Base-by-base conservation (phyloP, 1,140 invertebrate genomes). In the Neodiprion virginianus region DNA sequence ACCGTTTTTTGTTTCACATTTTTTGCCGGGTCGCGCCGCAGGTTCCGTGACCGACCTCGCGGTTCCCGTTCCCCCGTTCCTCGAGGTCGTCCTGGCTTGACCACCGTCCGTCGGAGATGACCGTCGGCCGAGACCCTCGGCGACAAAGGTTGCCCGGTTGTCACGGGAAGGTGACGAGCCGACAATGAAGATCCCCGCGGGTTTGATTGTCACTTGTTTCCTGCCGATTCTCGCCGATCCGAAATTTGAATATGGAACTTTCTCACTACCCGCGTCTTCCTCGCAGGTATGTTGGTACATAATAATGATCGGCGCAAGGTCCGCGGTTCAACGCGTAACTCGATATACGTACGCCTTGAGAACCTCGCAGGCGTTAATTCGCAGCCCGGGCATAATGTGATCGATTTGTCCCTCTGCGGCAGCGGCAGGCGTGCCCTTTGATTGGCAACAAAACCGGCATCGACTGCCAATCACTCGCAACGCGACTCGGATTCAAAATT, bases 171-270 rank as follows among this genome's bases (percentile, higher is more conserved):
- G 74, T 81, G 86, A 85, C 84, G 77, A 78, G 78, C 17, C 72
- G 67, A 88, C 87, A 87, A 88, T 84, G 71, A 65, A 81, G 75
- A 82, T 80, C 72, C 80, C 81, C 81, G 72, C 78, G 77, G 79
- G 79, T 79, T 80, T 84, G 85, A 88, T 87, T 88, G 85, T 88
- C 85, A 86, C 84, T 86, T 85, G 85, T 87, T 86, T 85, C 85
- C 82, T 84, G 82, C 76, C 80, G 67, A 81, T 81, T 80, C 77
- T 77, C 74, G 40, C 70, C 48, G 68, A 61, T 61, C n/a, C 53
- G n/a, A 61, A 61, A 61, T 61, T 61, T 61, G 53, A 61, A 61
- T 61, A 61, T 61, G 53, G 53, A 61, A 14, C 65, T 53, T 21
- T 11, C 11, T 12, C 12, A 23, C 12, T 11, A 21, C 23, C 11